Conservation (phyloP, 2,888 invertebrate species). For the Macrosiphum euphorbiae region DNA sequence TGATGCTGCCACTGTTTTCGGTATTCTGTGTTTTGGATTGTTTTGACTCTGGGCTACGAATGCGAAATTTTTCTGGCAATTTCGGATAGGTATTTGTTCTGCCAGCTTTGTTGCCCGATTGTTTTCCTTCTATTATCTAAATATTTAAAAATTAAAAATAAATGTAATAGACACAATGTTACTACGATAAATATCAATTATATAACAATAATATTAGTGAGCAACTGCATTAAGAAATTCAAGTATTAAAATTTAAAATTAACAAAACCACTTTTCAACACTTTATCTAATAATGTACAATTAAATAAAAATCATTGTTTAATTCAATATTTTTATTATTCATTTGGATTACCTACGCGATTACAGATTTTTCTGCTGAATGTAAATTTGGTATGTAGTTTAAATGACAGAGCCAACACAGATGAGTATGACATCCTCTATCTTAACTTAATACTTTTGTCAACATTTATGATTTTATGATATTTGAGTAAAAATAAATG, state of each 20-base stretch:
- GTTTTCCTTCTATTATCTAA: constrained; percentile 64
- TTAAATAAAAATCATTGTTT: no score
- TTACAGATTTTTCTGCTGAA: no score
- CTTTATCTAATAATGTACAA: not conserved
- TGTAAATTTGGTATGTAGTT: no score
- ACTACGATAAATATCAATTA: not conserved
- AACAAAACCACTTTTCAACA: not conserved
- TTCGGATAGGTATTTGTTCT: constrained; percentile 82
- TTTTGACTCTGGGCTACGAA: constrained; percentile 73
- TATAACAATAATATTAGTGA: not conserved
- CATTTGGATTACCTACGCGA: no score
- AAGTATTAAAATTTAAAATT: not conserved
- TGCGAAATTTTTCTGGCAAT: constrained; percentile 79
- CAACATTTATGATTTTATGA: no score
- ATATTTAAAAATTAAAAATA: not conserved
- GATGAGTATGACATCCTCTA: no score
- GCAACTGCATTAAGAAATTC: not conserved
- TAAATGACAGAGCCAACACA: no score
- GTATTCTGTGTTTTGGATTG: constrained; percentile 67
- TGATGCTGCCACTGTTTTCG: constrained; percentile 22
- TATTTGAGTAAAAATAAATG: not conserved
- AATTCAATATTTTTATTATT: no score
- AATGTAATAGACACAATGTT: not conserved
- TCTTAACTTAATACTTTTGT: no score
- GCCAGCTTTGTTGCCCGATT: constrained; percentile 68